Evolutionary conservation across 2,888 invertebrate species (phyloP).

Genomic region (Chymomyza amoena): DNA sequence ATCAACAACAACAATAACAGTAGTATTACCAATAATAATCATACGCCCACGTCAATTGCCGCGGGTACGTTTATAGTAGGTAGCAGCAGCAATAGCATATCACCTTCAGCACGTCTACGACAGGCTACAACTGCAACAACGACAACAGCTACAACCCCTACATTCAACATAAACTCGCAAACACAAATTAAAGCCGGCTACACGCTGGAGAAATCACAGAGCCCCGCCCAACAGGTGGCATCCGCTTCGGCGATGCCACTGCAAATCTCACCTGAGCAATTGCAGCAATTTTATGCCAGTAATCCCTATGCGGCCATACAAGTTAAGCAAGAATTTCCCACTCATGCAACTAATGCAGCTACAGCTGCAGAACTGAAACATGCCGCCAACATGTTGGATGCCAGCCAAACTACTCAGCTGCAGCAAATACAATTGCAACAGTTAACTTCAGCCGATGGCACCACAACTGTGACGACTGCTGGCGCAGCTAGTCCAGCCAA

Average conservation of each 20-base stretch:
- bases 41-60: constrained; percentile 23
- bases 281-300: constrained; percentile 80
- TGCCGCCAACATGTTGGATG: constrained; percentile 78
- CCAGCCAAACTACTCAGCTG: constrained; percentile 78
- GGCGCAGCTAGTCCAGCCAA: constrained; percentile 79
- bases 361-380: constrained; percentile 72
- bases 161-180: constrained; percentile 21
- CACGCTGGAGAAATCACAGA: constrained; percentile 84
- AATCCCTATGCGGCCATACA: constrained; percentile 78
- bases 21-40: constrained; percentile 20
- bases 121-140: constrained; percentile 12
- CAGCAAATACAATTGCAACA: constrained; percentile 79
- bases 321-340: constrained; percentile 79
- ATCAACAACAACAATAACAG: constrained; percentile 23
- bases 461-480: constrained; percentile 31
- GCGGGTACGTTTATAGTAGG: background rate
- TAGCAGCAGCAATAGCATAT: constrained; percentile 14
- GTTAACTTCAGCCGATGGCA: constrained; percentile 62
- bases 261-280: constrained; percentile 79
- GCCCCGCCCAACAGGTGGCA: constrained; percentile 78
- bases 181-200: constrained; percentile 52
- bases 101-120: constrained; percentile 23
- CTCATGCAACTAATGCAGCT: constrained; percentile 47
- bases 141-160: constrained; percentile 22
- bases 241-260: constrained; percentile 75